phyloP scores from a whole-genome alignment of 2,888 invertebrate species.

The Eupithecia vulgata region DNA sequence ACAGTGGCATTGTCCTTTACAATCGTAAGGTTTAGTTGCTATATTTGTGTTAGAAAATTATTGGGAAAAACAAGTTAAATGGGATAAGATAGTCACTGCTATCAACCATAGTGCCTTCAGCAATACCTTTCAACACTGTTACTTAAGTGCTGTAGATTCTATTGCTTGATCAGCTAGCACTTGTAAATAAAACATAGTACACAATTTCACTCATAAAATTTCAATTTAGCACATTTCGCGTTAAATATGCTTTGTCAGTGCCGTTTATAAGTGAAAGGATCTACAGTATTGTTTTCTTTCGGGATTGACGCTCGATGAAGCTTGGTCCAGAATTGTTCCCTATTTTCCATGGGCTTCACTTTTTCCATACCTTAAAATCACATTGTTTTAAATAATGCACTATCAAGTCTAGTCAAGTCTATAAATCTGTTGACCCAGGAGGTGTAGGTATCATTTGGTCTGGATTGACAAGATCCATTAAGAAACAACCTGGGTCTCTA shows the following conservation, averaged over 20 bases:
- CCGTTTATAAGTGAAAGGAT: slow-evolving; percentile 58
- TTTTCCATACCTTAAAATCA: slow-evolving; percentile 22
- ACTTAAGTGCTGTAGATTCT: slow-evolving; percentile 66
- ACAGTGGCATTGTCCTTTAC: slow-evolving; percentile 34
- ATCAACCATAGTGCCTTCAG: slow-evolving; percentile 18
- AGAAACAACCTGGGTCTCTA: not conserved
- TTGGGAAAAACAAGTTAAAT: not conserved
- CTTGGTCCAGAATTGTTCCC: slow-evolving; percentile 21
- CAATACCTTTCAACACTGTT: slow-evolving; percentile 26
- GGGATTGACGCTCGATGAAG: slow-evolving; percentile 36
- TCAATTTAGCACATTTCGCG: slow-evolving; percentile 40
- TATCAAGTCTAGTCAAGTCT: not conserved
- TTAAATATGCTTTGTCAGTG: slow-evolving; percentile 38
- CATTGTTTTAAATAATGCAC: slow-evolving; percentile 13
- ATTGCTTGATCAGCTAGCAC: slow-evolving; percentile 60
- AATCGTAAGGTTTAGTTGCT: slow-evolving; percentile 25
- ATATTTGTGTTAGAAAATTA: slow-evolving; percentile 25
- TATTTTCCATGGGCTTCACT: slow-evolving; percentile 16
- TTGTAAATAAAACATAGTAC: slow-evolving; percentile 55
- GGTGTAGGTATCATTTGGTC: not conserved
- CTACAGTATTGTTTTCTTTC: slow-evolving; percentile 52
- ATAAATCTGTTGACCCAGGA: not conserved
- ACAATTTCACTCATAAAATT: slow-evolving; percentile 28
- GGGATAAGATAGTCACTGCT: slow-evolving; percentile 6
- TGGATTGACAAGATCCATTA: not conserved